Evolutionary conservation across 2,113 vertebrate species (phyloP).

Genomic region (Australoheros scitulus): DNA sequence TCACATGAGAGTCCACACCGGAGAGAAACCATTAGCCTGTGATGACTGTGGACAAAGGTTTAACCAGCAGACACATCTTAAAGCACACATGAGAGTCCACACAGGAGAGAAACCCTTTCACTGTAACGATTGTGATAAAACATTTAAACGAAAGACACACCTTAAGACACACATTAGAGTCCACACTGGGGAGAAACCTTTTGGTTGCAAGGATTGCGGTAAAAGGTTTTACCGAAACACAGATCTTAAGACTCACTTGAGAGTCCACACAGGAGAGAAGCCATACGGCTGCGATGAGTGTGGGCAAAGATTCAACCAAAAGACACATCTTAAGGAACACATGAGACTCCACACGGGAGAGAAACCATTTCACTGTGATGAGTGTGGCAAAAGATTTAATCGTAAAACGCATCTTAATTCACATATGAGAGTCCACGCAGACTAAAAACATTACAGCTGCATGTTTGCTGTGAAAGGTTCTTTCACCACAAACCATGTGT

Average conservation of each 20-base stretch:
- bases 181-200: slow-evolving; percentile 9
- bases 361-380: not conserved
- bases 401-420: not conserved
- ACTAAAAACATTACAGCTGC: not conserved
- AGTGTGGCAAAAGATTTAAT: not conserved
- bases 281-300: too few species aligned
- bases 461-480: not conserved
- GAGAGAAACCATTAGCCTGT: not conserved
- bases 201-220: not conserved
- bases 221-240: slow-evolving; percentile 4
- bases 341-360: not conserved
- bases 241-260: not conserved
- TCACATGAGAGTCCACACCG: slow-evolving; percentile 14
- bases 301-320: too few species aligned
- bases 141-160: not conserved
- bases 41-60: not conserved
- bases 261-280: not conserved
- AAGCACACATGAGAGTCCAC: slow-evolving; percentile 4
- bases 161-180: slow-evolving; percentile 3
- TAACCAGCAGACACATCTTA: not conserved
- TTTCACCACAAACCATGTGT: not conserved
- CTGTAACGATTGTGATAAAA: not conserved
- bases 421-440: slow-evolving; percentile 10
- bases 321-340: slow-evolving; percentile 3
- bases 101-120: slow-evolving; percentile 11